Base-by-base conservation (phyloP, 2,888 invertebrate genomes). In the Thalpophila matura region DNA sequence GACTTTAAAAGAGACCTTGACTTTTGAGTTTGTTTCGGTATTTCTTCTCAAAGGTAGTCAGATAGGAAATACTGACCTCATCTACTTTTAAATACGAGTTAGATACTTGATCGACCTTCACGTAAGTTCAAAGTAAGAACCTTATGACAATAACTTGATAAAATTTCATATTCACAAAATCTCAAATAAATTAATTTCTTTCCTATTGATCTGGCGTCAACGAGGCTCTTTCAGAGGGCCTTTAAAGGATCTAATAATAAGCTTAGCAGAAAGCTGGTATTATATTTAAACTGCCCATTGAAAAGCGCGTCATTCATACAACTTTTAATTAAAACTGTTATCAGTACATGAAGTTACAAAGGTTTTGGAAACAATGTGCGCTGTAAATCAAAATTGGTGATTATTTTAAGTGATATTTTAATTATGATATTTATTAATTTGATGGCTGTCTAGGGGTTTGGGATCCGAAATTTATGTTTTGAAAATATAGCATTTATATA, bases 271-370 rank as follows among this genome's bases (percentile, higher is more conserved):
- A 12, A 50, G 31, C 35, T 50, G 63, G 58, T 60, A 65, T 72
- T 64, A 62, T 67, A 75, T 60, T 72, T 68, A 24, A 65, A 57
- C 47, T 50, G 69, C 10, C 45, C 40, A 66, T 78, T 75, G 46
- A 65, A 31, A 14, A 57, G 55, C 33, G 37, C 29, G 38, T 58
- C 46, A 58, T 64, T 77, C 63, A 77, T 59, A 59, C 31, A 74
- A 80, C 43, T 81, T 81, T 81, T 80, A 80, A 81, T 80, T 80
- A 81, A 68, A 77, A 57, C 42, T 64, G 57, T 70, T 81, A 81
- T 77, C 78, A 47, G 58, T 43, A 45, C 45, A 27, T 50, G 10
- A 18, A 35, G 16, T 59, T 6, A 63, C 42, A 79, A 72, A 43
- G 57, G 29, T 46, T 55, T 56, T 33, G 12, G 20, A 51, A 54